Percentiles rank a stretch among this genome's conserved stretches.
Evolutionary conservation across 2,113 vertebrate genomes (phyloP).

Genomic region (Pygathrix nemaeus): DNA sequence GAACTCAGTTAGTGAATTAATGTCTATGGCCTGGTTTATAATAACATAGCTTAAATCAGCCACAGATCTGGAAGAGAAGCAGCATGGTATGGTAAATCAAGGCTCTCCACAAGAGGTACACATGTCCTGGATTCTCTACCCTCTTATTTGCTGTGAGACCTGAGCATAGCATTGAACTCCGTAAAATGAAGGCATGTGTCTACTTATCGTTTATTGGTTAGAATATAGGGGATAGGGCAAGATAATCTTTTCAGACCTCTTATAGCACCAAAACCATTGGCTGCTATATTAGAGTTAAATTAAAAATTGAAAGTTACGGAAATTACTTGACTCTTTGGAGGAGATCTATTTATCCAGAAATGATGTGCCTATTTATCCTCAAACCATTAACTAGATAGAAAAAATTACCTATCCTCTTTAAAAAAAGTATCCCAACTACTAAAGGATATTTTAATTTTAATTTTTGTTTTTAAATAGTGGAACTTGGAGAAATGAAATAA

Average conservation of each 20-base stretch:
- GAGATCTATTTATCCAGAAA: constrained; percentile 14
- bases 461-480: constrained; percentile 10
- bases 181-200: not conserved
- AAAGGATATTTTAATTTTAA: not conserved
- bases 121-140: not conserved
- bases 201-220: not conserved
- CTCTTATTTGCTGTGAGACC: not conserved
- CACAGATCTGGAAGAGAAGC: not conserved
- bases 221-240: not conserved
- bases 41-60: not conserved
- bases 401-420: not conserved
- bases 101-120: not conserved
- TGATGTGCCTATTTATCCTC: not conserved
- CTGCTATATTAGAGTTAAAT: not conserved
- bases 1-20: constrained; percentile 33
- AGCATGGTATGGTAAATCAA: not conserved
- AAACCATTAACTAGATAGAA: not conserved
- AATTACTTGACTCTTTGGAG: not conserved
- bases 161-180: not conserved
- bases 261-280: not conserved
- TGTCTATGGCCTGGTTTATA: constrained; percentile 21
- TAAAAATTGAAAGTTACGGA: constrained; percentile 36
- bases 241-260: not conserved
- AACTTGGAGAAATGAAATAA: not conserved
- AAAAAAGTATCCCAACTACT: not conserved